Evolutionary conservation across 2,797 vertebrate genomes (phyloP).

Genomic region (Melanotaenia trifasciata): DNA sequence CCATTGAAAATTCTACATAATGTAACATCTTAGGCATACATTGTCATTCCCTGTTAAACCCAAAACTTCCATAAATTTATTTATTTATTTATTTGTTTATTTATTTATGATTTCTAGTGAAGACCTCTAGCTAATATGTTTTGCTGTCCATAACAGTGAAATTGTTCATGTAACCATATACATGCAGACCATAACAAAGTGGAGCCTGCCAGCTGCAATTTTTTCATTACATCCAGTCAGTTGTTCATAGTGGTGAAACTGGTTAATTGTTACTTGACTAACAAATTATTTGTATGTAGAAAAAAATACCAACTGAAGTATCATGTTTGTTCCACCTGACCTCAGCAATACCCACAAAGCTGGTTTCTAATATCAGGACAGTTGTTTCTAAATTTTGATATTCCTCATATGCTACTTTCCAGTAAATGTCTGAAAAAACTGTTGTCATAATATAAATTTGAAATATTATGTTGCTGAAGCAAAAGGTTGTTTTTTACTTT

Average conservation of each 20-base stretch:
- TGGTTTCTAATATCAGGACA: background rate
- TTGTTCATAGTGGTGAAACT: background rate
- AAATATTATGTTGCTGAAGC: background rate
- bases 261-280: background rate
- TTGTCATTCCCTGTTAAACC: too few species aligned
- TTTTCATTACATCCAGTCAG: too few species aligned
- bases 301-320: background rate
- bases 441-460: background rate
- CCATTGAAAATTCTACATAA: too few species aligned
- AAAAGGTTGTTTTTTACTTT: background rate
- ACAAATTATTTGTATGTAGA: background rate
- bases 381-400: background rate
- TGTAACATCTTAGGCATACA: too few species aligned
- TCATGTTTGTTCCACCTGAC: background rate
- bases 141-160: background rate
- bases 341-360: background rate
- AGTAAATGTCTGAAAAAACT: slow-evolving; percentile 3
- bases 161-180: background rate
- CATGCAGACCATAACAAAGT: background rate
- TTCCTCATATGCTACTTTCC: background rate
- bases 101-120: too few species aligned
- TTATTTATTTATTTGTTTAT: too few species aligned
- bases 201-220: too few species aligned
- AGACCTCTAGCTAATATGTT: background rate
- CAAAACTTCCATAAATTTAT: too few species aligned